Conservation (phyloP, 35 echinoderm and acorn worm species). For the Heliocidaris tuberculata region DNA sequence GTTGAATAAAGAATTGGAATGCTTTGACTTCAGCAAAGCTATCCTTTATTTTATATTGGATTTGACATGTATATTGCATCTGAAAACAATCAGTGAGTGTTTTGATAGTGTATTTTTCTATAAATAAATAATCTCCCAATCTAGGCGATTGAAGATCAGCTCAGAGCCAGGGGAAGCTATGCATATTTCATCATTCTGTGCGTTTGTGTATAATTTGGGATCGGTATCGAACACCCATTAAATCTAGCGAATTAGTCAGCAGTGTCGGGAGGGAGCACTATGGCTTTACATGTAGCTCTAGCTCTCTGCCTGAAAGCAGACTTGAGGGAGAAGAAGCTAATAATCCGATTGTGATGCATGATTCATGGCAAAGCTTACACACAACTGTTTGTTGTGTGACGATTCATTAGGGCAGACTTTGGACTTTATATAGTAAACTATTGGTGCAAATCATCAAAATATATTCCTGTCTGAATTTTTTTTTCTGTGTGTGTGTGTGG, state of each 20-base stretch:
- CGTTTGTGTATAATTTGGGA: not conserved
- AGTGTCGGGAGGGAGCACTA: not conserved
- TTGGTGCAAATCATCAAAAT: constrained; percentile 4
- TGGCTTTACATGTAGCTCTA: not conserved
- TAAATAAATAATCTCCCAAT: not conserved
- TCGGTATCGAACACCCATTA: not conserved
- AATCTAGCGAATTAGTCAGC: not conserved
- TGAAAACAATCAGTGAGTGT: not conserved
- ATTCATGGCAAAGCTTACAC: not conserved
- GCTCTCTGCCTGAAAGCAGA: not conserved
- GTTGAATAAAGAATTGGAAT: not conserved
- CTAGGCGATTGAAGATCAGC: not conserved
- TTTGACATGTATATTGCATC: not conserved
- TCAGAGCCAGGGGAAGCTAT: not conserved
- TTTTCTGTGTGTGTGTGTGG: not conserved
- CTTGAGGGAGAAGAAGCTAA: not conserved
- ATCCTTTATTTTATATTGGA: not conserved
- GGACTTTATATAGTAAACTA: not conserved
- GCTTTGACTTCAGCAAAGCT: not conserved
- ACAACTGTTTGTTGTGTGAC: not conserved
- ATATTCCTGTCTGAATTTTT: not conserved
- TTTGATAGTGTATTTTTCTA: not conserved
- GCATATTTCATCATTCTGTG: not conserved
- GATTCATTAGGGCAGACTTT: not conserved
- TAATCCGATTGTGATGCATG: not conserved